Evolutionary conservation across 1,140 invertebrate genomes (phyloP), one percentile per base, ranked within the genome.

Genomic region (Trichoplusia ni): DNA sequence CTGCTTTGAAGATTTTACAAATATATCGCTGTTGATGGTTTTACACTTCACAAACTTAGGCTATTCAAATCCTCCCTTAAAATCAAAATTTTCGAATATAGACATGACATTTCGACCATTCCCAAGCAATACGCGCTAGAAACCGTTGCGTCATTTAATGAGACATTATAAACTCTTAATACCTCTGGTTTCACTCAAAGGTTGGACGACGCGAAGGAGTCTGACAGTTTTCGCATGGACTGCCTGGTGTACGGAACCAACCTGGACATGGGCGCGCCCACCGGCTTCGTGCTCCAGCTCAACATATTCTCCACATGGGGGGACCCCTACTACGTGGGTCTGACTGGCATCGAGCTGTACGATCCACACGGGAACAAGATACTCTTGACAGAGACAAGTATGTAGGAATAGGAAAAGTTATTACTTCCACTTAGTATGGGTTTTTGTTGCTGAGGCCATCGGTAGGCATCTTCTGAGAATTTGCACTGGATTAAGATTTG

Each of bases 221-320:
- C 64, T 0, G 70, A 76, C 29, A 79, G 51, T 71, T n/a, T 69
- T 29, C 64, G 44, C 11, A 72, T 75, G 59, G 77, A 81, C 19
- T 75, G 78, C 62, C 46, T 75, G 16, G 62, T 78, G 31, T 83
- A 77, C 44, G 78, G 77, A 4, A 42, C 31, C 4, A 66, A 70
- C 13, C 4, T 77, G 37, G 75, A 79, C 13, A 25, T 73, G 49
- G 67, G 75, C 18, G 79, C 94, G 79, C n/a, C 94, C 4, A 91
- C 92, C 61, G 95, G 95, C 54, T 96, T 96, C 85, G 94, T 97
- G 27, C 94, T 95, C 77, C 95, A 96, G 91, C 86, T 97, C 51
- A 93, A 94, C 38, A 92, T 97, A 65, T 94, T 95, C 75, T 95
- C 95, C 1, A 95, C 95, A 0, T 96, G 95, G 95, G 95, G 95